These are phyloP conservation scores for Temnothorax rugatulus DNA, from an alignment of 2,888 invertebrate genomes.

Conservation along the genomic window DNA sequence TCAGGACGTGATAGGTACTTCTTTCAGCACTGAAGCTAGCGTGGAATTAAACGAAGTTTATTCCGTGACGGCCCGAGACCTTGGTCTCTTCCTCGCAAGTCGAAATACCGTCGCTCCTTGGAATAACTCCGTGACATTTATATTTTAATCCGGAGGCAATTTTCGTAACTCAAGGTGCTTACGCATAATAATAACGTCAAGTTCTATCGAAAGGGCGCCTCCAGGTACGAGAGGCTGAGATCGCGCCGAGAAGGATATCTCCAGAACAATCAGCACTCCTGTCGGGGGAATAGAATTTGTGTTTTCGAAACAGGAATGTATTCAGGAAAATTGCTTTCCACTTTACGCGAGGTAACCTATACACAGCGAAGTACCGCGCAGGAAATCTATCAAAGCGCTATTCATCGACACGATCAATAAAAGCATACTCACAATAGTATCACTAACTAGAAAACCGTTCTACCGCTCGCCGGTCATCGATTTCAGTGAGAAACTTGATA, in stretches of 20 bases:
- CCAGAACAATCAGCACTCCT: background rate
- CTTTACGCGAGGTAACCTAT: conserved; percentile 13
- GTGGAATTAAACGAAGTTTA: conserved; percentile 1
- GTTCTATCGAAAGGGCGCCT: background rate
- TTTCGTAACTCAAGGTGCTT: background rate
- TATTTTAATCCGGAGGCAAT: conserved; percentile 24
- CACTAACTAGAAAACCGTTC: conserved; percentile 24
- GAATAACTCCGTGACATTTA: background rate
- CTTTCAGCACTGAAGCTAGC: background rate
- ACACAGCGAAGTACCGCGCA: conserved; percentile 8
- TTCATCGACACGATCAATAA: conserved; percentile 42
- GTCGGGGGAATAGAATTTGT: background rate
- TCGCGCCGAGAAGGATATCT: background rate
- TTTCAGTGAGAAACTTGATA: conserved; percentile 5
- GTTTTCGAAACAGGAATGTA: conserved; percentile 19
- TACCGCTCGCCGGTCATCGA: background rate
- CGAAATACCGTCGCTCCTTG: background rate
- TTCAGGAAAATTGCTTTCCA: conserved; percentile 29
- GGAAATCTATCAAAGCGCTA: conserved; percentile 42
- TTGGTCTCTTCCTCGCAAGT: background rate
- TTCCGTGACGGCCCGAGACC: background rate
- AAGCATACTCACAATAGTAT: conserved; percentile 34
- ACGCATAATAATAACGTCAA: background rate
- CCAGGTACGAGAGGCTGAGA: background rate
- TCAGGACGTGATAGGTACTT: background rate